Evolutionary conservation across 2,888 invertebrate species (phyloP), one percentile per base, ranked within the genome.

Genomic region (Adelphocoris suturalis): DNA sequence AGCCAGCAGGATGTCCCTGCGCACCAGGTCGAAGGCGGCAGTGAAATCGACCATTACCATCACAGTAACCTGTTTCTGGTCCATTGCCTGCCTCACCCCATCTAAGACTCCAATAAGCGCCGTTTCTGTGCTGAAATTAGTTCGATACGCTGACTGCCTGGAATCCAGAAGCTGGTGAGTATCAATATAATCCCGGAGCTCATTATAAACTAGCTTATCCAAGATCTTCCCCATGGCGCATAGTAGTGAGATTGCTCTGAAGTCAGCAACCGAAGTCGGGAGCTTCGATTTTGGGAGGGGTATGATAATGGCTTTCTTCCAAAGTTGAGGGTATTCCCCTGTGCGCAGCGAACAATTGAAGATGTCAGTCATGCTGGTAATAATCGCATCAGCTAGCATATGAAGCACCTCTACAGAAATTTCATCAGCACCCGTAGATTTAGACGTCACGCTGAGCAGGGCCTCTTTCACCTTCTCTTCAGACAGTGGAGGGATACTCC

Each of bases 41-140:
- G 82, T 19, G 27, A 82, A 82, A 23, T 82, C 82, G 3, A 82
- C 52, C 52, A 82, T n/a, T 7, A 82, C 82, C 82, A 82, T 52
- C 5, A 82, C 23, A 5, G 82, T 82, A 1, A 82, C 52, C 48
- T 52, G 19, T 23, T 19, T 19, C n/a, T 52, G n/a, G 55, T 82
- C 82, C 52, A 82, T 82, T 4, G 48, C 82, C 12, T 12, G 13
- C 3, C 82, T 48, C 5, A 82, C 52, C 19, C 52, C 82, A 48
- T 82, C 82, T 12, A 82, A 19, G 52, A 82, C 23, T 19, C 12
- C 5, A 9, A 82, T 23, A 16, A 82, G 82, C 0, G 82, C 82
- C 9, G 82, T 82, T 47, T 82, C 82, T 14, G 52, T 52, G 23
- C 82, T 48, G 23, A 48, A 82, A 13, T 48, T 48, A 16, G 48